These are phyloP conservation scores for Lutjanus campechanus DNA, from an alignment of 2,797 vertebrate genomes.

Conservation along the genomic window DNA sequence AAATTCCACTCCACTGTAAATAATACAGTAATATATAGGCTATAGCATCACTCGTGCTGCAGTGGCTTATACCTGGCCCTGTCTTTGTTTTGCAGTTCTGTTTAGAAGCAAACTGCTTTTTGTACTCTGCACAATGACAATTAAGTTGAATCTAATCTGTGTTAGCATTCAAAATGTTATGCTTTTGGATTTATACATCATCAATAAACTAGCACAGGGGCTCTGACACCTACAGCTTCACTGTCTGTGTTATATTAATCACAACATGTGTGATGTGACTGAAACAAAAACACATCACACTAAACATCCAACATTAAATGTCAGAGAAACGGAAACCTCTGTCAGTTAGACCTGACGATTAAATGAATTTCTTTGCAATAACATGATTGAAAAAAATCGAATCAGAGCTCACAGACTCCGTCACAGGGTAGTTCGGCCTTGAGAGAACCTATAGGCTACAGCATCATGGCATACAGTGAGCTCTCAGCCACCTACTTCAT, in stretches of 20 bases:
- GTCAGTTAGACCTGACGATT: constrained; percentile 6
- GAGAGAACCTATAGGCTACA: constrained; percentile 32
- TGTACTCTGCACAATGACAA: too few relatives aligned
- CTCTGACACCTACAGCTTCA: constrained; percentile 4
- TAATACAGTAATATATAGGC: too few relatives aligned
- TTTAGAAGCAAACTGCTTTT: too few relatives aligned
- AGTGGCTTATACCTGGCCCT: too few relatives aligned
- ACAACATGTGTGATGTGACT: not conserved
- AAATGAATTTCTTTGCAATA: constrained; percentile 3
- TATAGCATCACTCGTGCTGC: too few relatives aligned
- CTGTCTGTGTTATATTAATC: not conserved
- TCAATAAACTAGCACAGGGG: not conserved
- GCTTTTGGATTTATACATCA: not conserved
- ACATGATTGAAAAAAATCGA: not conserved
- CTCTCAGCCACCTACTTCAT: constrained; percentile 74
- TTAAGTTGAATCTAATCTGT: too few relatives aligned
- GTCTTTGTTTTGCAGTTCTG: too few relatives aligned
- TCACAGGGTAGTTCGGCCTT: constrained; percentile 44
- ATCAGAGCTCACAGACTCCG: constrained; percentile 33
- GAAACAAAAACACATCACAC: not conserved
- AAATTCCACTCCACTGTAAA: too few relatives aligned
- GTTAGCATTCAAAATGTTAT: not conserved
- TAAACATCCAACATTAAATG: not conserved
- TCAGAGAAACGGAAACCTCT: not conserved
- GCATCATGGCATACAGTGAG: constrained; percentile 50